Evolutionary conservation across 2,888 invertebrate genomes (phyloP), one percentile per base, ranked within the genome.

Genomic region (Euproctis similis): DNA sequence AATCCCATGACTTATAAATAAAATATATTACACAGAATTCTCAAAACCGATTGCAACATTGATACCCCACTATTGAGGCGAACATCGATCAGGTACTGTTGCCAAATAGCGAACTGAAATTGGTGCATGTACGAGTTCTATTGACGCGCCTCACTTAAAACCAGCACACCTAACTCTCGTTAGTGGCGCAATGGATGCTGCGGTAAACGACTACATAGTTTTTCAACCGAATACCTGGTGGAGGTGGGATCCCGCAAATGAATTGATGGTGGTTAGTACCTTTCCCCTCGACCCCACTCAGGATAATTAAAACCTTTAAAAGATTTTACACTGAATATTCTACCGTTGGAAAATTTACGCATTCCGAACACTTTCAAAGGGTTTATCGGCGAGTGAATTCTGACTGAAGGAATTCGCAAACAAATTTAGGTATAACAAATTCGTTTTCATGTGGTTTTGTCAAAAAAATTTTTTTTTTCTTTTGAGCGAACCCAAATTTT

Each of bases 271-370:
- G 56, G n/a, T n/a, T n/a, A n/a, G 49, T 39, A 44, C 51, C 45
- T 45, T 40, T 46, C 54, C 40, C 39, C 37, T 42, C 46, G 53
- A 40, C 38, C 43, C 58, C 75, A 80, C 80, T 81, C 71, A 73
- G 57, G 59, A 63, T 77, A 77, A 81, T 81, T 81, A 81, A 78
- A 62, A 72, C 69, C 70, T 70, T 71, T 67, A 69, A 14, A 71
- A 73, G 66, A 72, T 72, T 60, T 63, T 64, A 60, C 65, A 54
- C 49, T 46, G 60, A 59, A 49, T 33, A 59, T 61, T 61, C 54
- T n/a, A n/a, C n/a, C n/a, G n/a, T n/a, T n/a, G 53, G 60, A 58
- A 38, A 58, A 53, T 55, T 59, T 59, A 61, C 54, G 50, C 29
- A 44, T 43, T 53, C 32, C 52, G 41, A 46, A 38, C 37, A 47